Evolutionary conservation across 2,888 invertebrate genomes (phyloP).

Genomic region (Stenodema calcarata): DNA sequence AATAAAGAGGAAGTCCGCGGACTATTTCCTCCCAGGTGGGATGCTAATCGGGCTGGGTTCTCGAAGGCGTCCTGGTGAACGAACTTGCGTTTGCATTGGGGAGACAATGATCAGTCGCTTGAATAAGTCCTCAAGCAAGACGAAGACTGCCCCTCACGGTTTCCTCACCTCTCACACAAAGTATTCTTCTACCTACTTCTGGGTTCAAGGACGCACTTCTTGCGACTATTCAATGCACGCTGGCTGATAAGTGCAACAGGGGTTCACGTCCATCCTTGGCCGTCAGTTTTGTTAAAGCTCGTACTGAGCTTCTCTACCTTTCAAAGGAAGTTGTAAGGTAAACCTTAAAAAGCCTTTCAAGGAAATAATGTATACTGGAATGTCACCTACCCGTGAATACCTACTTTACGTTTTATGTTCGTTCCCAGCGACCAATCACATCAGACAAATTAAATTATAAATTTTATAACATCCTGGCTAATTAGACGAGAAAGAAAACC

Average conservation of each 20-base stretch:
- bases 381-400: neutral
- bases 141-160: neutral
- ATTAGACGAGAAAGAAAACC: no score
- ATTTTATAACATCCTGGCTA: no score
- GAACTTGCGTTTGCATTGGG: slow-evolving; percentile 27
- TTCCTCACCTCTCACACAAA: neutral
- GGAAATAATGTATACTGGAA: neutral
- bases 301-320: neutral
- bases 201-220: slow-evolving; percentile 21
- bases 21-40: neutral
- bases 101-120: slow-evolving; percentile 18
- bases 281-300: neutral
- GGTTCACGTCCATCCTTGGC: neutral
- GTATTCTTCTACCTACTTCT: slow-evolving; percentile 16
- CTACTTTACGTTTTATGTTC: no score
- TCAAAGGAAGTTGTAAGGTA: neutral
- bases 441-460: no score
- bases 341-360: neutral
- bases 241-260: neutral
- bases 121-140: neutral
- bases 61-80: neutral
- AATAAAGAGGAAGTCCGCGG: neutral
- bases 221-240: neutral
- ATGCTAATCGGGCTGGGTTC: slow-evolving; percentile 25
- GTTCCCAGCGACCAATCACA: no score